phyloP scores from a whole-genome alignment of 2,797 vertebrate species.

The Danionella dracula region DNA sequence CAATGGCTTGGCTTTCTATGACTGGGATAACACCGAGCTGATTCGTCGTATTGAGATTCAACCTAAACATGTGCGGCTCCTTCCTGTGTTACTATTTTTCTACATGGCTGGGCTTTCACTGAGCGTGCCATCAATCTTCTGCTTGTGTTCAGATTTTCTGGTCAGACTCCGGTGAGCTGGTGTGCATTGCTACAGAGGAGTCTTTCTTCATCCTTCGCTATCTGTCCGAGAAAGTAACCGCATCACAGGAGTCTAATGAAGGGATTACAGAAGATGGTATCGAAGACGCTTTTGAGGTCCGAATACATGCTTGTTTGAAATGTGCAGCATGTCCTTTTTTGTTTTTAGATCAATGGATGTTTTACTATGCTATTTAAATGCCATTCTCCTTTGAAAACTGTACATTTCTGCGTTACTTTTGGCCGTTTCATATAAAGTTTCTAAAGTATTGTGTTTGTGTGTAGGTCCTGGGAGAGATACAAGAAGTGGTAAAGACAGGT shows the following conservation, averaged over 20 bases:
- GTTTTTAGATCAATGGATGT: too few relatives aligned
- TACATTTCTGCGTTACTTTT: too few relatives aligned
- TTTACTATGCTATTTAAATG: too few relatives aligned
- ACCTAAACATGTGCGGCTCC: constrained; percentile 85
- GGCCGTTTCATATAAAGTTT: too few relatives aligned
- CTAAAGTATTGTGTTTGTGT: not conserved
- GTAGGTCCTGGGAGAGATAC: constrained; percentile 96
- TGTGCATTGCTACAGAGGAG: constrained; percentile 96
- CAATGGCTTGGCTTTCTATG: constrained; percentile 94
- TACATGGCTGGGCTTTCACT: not conserved
- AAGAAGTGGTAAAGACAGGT: constrained; percentile 97
- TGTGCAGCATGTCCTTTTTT: too few relatives aligned
- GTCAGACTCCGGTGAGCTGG: constrained; percentile 97
- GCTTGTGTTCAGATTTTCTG: constrained; percentile 85
- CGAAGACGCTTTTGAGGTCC: constrained; percentile 96
- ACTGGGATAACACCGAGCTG: constrained; percentile 96
- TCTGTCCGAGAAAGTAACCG: constrained; percentile 88
- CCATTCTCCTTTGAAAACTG: too few relatives aligned
- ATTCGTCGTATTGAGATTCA: constrained; percentile 98
- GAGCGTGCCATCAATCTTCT: not conserved
- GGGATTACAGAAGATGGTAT: constrained; percentile 97
- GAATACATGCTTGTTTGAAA: not conserved
- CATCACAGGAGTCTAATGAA: constrained; percentile 93
- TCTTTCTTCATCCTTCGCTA: constrained; percentile 98
- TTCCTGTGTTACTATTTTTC: not conserved